Percentiles rank a stretch among this genome's conserved stretches.
Conservation (phyloP, 35 echinoderm and acorn worm genomes). For the Ophioderma brevispina region DNA sequence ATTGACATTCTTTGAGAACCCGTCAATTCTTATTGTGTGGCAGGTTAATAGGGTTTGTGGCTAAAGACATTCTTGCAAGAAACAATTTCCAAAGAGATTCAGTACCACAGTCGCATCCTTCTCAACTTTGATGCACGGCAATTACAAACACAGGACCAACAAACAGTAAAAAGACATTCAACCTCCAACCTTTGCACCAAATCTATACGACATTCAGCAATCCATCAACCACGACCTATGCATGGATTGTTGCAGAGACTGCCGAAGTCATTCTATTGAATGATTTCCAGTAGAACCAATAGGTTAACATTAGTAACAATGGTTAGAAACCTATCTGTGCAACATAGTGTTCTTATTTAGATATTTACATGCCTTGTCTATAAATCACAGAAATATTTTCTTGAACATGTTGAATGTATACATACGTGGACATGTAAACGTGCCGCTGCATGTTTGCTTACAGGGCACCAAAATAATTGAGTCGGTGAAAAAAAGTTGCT, state of each 20-base stretch:
- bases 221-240: constrained; percentile 21
- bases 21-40: background rate
- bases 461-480: too few relatives aligned
- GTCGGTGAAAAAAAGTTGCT: too few relatives aligned
- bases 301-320: background rate
- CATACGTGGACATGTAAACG: too few relatives aligned
- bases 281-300: constrained; percentile 25
- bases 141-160: constrained; percentile 31
- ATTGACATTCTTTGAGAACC: background rate
- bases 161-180: constrained; percentile 45
- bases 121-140: background rate
- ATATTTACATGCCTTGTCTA: too few relatives aligned
- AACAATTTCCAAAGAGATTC: background rate
- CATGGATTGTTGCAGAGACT: constrained; percentile 33
- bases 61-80: background rate
- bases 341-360: too few relatives aligned
- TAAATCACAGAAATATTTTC: too few relatives aligned
- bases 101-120: background rate
- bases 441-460: too few relatives aligned
- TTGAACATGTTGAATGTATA: too few relatives aligned
- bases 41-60: background rate
- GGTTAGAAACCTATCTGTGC: too few relatives aligned
- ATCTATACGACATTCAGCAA: constrained; percentile 24
- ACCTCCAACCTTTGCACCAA: background rate
- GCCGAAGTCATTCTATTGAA: constrained; percentile 33